Evolutionary conservation across 2,797 vertebrate species (phyloP).

Genomic region (Rhincodon typus): DNA sequence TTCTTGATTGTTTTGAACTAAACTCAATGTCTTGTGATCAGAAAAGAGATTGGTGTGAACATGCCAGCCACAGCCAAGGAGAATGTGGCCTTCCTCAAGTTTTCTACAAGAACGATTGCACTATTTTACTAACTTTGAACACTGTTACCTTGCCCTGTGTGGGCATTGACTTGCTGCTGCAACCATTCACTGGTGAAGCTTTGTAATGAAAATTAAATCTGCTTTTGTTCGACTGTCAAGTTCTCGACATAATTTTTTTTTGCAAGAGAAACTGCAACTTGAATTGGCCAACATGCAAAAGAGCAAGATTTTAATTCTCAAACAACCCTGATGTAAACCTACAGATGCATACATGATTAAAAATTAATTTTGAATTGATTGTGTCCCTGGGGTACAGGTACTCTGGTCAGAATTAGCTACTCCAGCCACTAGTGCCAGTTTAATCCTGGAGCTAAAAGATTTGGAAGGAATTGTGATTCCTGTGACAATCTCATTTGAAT

Average conservation of each 20-base stretch:
- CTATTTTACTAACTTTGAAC: slow-evolving; percentile 48
- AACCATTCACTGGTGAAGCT: slow-evolving; percentile 38
- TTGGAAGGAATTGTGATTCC: neutral
- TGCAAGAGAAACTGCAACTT: neutral
- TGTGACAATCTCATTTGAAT: neutral
- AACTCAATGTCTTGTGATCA: slow-evolving; percentile 40
- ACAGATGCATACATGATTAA: neutral
- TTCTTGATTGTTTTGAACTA: slow-evolving; percentile 40
- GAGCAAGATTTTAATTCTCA: neutral
- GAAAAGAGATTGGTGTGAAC: neutral
- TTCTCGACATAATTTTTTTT: slow-evolving; percentile 31
- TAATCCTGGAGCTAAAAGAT: neutral
- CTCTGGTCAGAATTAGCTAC: slow-evolving; percentile 14
- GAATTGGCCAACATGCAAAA: neutral
- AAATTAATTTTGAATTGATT: slow-evolving; percentile 12
- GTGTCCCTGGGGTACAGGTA: neutral
- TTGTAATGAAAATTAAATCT: slow-evolving; percentile 32
- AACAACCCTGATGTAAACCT: neutral
- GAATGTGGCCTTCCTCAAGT: slow-evolving; percentile 49
- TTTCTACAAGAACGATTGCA: slow-evolving; percentile 52
- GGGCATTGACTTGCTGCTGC: slow-evolving; percentile 40
- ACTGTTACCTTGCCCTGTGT: slow-evolving; percentile 46
- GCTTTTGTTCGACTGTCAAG: slow-evolving; percentile 33
- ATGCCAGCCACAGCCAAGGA: slow-evolving; percentile 41
- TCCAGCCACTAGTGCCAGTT: slow-evolving; percentile 8